Conservation (phyloP, 2,888 invertebrate genomes). For the Melanargia galathea region DNA sequence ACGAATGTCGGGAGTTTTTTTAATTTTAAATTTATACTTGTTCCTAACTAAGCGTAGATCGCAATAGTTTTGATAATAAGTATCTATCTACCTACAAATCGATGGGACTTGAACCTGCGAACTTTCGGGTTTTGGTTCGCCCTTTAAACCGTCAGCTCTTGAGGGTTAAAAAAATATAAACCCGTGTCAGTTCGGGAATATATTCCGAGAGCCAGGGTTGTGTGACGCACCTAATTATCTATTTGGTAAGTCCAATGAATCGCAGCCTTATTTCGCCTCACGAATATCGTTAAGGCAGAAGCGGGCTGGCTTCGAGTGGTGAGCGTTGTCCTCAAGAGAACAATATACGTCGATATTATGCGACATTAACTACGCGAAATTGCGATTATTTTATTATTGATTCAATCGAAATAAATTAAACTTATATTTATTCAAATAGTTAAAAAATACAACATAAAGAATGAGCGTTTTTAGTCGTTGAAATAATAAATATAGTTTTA, state of each 20-base stretch:
- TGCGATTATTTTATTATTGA: background rate
- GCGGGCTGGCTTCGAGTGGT: conserved; percentile 51
- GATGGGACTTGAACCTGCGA: no score
- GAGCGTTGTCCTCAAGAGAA: conserved; percentile 36
- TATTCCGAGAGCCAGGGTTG: background rate
- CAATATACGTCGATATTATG: conserved; percentile 7
- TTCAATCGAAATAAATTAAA: background rate
- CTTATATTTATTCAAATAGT: background rate
- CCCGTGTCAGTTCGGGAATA: no score
- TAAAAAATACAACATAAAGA: conserved; percentile 3
- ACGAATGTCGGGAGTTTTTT: no score
- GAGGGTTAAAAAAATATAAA: no score
- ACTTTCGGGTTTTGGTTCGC: no score
- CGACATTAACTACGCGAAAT: background rate
- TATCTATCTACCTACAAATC: no score
- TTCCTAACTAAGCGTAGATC: no score
- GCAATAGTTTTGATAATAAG: no score
- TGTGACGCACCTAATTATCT: conserved; percentile 19
- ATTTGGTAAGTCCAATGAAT: conserved; percentile 26
- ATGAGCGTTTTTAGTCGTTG: background rate
- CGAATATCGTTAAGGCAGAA: conserved; percentile 44
- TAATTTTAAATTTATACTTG: no score
- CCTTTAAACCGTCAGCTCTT: no score
- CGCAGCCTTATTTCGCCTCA: conserved; percentile 35
- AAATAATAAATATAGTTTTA: background rate